A percentile compares a stretch with the other conserved stretches of the same genome.
Conservation (phyloP, 2,888 invertebrate species). For the Hirtodrosophila confusa region DNA sequence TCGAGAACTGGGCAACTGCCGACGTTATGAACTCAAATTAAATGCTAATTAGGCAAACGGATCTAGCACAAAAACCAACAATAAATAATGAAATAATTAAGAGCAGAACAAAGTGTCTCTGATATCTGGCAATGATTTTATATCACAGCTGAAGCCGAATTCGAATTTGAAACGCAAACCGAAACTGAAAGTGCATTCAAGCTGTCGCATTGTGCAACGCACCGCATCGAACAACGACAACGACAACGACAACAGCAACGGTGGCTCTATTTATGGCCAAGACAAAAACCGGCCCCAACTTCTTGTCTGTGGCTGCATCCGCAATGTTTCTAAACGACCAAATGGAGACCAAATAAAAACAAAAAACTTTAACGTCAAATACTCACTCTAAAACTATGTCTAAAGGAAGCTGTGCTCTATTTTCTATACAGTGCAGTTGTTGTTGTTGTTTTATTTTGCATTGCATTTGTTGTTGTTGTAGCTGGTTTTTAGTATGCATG, state of each 20-base stretch:
- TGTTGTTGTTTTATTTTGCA: slow-evolving; percentile 4
- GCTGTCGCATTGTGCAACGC: slow-evolving; percentile 67
- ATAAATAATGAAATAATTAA: slow-evolving; percentile 63
- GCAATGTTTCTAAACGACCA: slow-evolving; percentile 71
- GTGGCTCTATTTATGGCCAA: slow-evolving; percentile 70
- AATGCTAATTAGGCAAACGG: slow-evolving; percentile 70
- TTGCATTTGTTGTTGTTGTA: slow-evolving; percentile 24
- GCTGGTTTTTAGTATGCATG: slow-evolving; percentile 40
- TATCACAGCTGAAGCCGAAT: slow-evolving; percentile 33
- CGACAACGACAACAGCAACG: slow-evolving; percentile 35
- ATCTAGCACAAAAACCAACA: slow-evolving; percentile 50
- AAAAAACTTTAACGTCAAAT: slow-evolving; percentile 1
- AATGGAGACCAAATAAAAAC: slow-evolving; percentile 40
- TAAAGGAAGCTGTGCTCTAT: slow-evolving; percentile 70
- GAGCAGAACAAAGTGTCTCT: slow-evolving; percentile 36
- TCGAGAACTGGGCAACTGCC: slow-evolving; percentile 39
- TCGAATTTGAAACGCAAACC: slow-evolving; percentile 30
- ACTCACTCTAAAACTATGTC: slow-evolving; percentile 38
- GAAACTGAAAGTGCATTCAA: slow-evolving; percentile 65
- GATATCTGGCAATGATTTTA: slow-evolving; percentile 28
- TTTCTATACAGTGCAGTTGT: slow-evolving; percentile 25
- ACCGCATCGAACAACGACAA: slow-evolving; percentile 45
- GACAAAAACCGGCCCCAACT: slow-evolving; percentile 73
- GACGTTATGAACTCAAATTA: slow-evolving; percentile 57
- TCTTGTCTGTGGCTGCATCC: slow-evolving; percentile 70